These are phyloP conservation scores for Pseudachorutes palmiensis DNA, from an alignment of 1,140 invertebrate genomes.

Conservation along the genomic window DNA sequence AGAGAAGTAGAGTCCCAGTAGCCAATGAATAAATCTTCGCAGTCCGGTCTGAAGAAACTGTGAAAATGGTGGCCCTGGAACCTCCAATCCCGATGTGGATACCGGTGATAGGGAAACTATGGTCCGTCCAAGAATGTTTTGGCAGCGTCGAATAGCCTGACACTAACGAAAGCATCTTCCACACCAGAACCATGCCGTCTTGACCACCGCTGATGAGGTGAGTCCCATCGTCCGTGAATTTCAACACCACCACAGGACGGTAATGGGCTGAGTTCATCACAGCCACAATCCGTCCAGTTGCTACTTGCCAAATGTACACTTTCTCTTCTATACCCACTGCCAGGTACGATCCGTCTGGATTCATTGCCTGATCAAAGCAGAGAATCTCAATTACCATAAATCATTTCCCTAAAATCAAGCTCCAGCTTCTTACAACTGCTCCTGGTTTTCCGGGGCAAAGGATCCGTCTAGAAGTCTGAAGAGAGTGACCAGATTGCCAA, in stretches of 20 bases:
- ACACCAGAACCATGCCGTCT: slow-evolving; percentile 73
- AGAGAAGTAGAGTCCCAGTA: slow-evolving; percentile 58
- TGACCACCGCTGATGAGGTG: slow-evolving; percentile 66
- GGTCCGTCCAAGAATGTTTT: slow-evolving; percentile 55
- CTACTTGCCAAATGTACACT: slow-evolving; percentile 73
- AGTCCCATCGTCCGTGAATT: slow-evolving; percentile 62
- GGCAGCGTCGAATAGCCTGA: slow-evolving; percentile 43
- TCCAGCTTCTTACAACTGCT: slow-evolving; percentile 44
- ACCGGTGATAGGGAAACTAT: slow-evolving; percentile 67
- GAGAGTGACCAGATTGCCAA: slow-evolving; percentile 31
- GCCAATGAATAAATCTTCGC: slow-evolving; percentile 69
- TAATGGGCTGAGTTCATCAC: slow-evolving; percentile 63
- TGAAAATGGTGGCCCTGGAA: slow-evolving; percentile 56
- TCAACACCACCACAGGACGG: slow-evolving; percentile 63
- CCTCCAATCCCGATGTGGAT: slow-evolving; percentile 51
- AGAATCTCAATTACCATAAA: background rate
- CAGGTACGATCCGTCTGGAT: slow-evolving; percentile 60
- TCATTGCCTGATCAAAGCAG: slow-evolving; percentile 44
- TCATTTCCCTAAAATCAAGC: background rate
- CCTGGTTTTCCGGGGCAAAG: slow-evolving; percentile 68
- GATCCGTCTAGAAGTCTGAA: slow-evolving; percentile 46
- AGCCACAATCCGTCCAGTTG: slow-evolving; percentile 62
- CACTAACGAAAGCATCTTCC: slow-evolving; percentile 51
- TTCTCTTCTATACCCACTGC: slow-evolving; percentile 69
- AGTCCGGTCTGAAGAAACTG: slow-evolving; percentile 70